Conservation (phyloP, 2,113 vertebrate species). For the Cariama cristata region DNA sequence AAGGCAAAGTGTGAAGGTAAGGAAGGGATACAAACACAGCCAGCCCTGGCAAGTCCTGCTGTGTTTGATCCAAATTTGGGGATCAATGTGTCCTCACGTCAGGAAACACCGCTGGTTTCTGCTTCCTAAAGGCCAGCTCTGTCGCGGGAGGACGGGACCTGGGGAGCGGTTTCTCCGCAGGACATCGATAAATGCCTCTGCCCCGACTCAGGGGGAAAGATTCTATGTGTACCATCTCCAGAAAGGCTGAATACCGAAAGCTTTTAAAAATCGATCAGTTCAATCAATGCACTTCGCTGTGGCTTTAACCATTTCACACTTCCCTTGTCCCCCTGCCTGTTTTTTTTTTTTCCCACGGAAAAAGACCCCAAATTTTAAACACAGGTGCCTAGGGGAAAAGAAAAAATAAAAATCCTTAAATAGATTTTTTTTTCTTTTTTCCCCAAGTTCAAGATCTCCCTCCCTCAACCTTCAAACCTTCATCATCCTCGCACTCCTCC, state of each 20-base stretch:
- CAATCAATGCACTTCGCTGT: neutral
- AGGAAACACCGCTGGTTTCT: neutral
- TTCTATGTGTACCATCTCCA: neutral
- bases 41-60: neutral
- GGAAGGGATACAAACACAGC: neutral
- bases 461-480: neutral
- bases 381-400: rapidly evolving
- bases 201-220: neutral
- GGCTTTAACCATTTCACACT: neutral
- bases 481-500: neutral
- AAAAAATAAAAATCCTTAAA: neutral
- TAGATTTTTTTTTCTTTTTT: no score
- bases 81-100: neutral
- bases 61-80: neutral
- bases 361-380: neutral
- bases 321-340: neutral
- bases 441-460: neutral
- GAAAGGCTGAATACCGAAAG: neutral
- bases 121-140: neutral
- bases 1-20: neutral
- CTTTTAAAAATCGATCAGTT: rapidly evolving
- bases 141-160: neutral
- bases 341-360: neutral
- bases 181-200: neutral
- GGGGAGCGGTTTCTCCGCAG: neutral